Evolutionary conservation across 1,140 invertebrate species (phyloP).

Genomic region (Habropoda laboriosa): DNA sequence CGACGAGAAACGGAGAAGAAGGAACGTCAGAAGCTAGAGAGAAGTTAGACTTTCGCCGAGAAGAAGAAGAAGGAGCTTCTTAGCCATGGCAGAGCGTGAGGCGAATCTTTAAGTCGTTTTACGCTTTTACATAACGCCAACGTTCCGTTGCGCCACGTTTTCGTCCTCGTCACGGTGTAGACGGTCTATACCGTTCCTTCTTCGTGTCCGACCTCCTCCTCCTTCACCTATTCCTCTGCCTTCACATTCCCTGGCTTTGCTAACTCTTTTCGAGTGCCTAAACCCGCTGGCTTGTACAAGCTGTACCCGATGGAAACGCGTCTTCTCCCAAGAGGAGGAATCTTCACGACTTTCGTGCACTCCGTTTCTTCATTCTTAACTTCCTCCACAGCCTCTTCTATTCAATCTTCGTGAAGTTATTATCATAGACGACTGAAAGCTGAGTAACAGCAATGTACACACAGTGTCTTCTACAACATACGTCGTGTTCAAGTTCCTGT

Average conservation of each 20-base stretch:
- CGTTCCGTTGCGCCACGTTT: slow-evolving; percentile 62
- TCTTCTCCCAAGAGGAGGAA: slow-evolving; percentile 4
- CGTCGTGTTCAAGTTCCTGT: no score
- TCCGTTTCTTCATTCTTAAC: background rate
- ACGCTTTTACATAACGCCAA: slow-evolving; percentile 66
- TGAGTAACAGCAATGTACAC: background rate
- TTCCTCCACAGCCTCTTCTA: background rate
- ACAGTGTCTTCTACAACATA: no score
- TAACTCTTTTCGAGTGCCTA: slow-evolving; percentile 55
- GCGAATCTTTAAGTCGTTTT: slow-evolving; percentile 66
- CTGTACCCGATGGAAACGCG: slow-evolving; percentile 19
- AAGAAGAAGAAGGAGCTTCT: slow-evolving; percentile 35
- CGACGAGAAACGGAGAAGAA: background rate
- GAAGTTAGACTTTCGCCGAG: background rate
- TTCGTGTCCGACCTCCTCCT: slow-evolving; percentile 51
- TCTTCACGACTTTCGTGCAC: slow-evolving; percentile 11
- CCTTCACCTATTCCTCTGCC: background rate
- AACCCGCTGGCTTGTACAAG: slow-evolving; percentile 46
- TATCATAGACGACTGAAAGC: slow-evolving; percentile 1
- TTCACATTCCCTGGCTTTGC: background rate
- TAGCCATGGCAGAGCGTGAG: slow-evolving; percentile 44
- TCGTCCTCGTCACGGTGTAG: slow-evolving; percentile 64
- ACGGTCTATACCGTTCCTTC: slow-evolving; percentile 48
- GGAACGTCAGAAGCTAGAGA: background rate
- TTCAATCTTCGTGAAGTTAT: background rate